A percentile compares a stretch with the other conserved stretches of the same genome.
phyloP scores from a whole-genome alignment of 2,888 invertebrate genomes.

The Laspeyria flexula region DNA sequence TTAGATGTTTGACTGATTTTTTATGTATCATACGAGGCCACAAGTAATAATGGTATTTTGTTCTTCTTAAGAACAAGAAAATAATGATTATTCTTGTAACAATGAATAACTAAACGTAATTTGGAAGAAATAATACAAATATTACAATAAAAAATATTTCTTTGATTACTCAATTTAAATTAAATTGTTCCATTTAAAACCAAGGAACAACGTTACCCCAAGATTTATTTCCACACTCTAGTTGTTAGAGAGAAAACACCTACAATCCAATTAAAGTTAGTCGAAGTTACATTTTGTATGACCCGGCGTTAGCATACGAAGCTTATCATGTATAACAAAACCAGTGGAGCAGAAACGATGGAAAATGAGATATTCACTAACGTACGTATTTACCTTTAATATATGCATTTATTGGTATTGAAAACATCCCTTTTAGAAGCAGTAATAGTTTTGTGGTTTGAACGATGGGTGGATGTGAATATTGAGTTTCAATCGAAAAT shows the following conservation, averaged over 20 bases:
- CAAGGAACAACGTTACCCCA: not conserved
- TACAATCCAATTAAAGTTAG: constrained; percentile 33
- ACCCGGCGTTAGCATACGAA: constrained; percentile 25
- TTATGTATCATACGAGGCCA: too few relatives aligned
- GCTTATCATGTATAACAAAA: constrained; percentile 31
- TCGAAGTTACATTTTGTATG: constrained; percentile 22
- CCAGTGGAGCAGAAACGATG: constrained; percentile 37
- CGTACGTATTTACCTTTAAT: constrained; percentile 26
- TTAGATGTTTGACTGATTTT: too few relatives aligned
- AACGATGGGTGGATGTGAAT: constrained; percentile 1
- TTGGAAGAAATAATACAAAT: too few relatives aligned
- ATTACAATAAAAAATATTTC: too few relatives aligned
- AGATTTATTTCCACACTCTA: not conserved
- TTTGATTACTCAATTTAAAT: too few relatives aligned
- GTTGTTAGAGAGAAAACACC: constrained; percentile 14
- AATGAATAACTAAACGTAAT: too few relatives aligned
- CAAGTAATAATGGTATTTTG: too few relatives aligned
- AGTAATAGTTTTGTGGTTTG: constrained; percentile 33
- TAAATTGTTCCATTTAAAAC: too few relatives aligned
- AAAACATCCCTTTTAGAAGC: constrained; percentile 19
- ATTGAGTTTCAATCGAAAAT: not conserved
- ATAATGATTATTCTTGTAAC: too few relatives aligned
- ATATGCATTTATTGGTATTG: constrained; percentile 35
- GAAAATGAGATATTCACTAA: constrained; percentile 41
- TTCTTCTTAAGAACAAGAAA: too few relatives aligned